These are phyloP conservation scores for Ruditapes philippinarum DNA, from an alignment of 1,140 invertebrate species.

Conservation along the genomic window DNA sequence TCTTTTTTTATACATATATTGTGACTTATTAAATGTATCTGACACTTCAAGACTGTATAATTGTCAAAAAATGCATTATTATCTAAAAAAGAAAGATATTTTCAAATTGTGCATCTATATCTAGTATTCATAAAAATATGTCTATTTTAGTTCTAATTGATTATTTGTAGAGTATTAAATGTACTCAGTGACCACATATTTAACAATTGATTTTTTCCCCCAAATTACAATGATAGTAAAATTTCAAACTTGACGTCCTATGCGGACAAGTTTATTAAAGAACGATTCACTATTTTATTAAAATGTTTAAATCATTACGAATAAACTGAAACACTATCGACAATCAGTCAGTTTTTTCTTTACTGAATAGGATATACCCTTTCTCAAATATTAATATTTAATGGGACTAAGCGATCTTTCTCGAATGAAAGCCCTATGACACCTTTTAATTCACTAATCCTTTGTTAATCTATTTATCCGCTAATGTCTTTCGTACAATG, in stretches of 20 bases:
- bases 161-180: too few relatives aligned
- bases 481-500: slow-evolving; percentile 6
- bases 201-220: not conserved
- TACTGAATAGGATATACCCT: not conserved
- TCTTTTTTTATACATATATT: too few relatives aligned
- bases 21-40: too few relatives aligned
- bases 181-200: not conserved
- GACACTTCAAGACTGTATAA: too few relatives aligned
- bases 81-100: too few relatives aligned
- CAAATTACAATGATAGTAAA: not conserved
- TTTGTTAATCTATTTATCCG: slow-evolving; percentile 26
- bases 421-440: not conserved
- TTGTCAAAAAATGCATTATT: too few relatives aligned
- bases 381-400: slow-evolving; percentile 27
- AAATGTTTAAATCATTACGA: not conserved
- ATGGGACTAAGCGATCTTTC: not conserved
- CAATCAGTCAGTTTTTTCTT: not conserved
- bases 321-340: slow-evolving; percentile 43
- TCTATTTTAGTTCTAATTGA: too few relatives aligned
- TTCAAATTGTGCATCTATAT: too few relatives aligned
- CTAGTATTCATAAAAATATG: too few relatives aligned
- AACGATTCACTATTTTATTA: not conserved
- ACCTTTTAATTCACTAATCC: slow-evolving; percentile 13
- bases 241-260: slow-evolving; percentile 7
- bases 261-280: not conserved